Evolutionary conservation across 2,113 vertebrate species (phyloP).

Genomic region (Lycaon pictus): DNA sequence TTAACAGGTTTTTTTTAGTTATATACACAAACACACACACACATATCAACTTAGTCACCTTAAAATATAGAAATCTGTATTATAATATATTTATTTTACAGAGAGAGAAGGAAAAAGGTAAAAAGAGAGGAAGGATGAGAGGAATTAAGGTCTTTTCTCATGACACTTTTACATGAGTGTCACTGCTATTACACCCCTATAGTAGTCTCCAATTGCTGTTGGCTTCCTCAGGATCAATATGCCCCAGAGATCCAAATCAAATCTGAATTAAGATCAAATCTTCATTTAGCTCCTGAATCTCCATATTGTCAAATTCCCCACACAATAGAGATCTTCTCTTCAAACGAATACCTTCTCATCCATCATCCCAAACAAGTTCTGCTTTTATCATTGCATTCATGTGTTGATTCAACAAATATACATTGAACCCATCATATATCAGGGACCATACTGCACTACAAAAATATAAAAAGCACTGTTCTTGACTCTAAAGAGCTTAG

Average conservation of each 20-base stretch:
- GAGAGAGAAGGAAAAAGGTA: not conserved
- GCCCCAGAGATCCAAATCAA: not conserved
- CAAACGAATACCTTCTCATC: not conserved
- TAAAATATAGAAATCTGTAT: not conserved
- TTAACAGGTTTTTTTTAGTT: not conserved
- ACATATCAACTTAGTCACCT: not conserved
- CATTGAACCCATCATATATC: not conserved
- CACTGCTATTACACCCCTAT: not conserved
- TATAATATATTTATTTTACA: conserved; percentile 13
- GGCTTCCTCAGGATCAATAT: not conserved
- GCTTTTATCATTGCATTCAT: not conserved
- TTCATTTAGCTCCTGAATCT: not conserved
- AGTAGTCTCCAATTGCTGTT: not conserved
- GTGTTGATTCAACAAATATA: not conserved
- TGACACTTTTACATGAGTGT: not conserved
- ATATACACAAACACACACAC: not conserved
- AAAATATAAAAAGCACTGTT: not conserved
- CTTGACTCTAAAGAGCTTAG: not conserved
- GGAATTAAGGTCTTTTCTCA: not conserved
- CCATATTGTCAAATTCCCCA: not conserved
- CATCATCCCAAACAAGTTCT: not conserved
- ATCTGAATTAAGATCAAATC: conserved; percentile 48
- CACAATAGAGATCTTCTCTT: not conserved
- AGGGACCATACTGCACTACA: not conserved
- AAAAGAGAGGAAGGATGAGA: not conserved